Conservation (phyloP, 2,113 vertebrate genomes). For the Diadophis punctatus region DNA sequence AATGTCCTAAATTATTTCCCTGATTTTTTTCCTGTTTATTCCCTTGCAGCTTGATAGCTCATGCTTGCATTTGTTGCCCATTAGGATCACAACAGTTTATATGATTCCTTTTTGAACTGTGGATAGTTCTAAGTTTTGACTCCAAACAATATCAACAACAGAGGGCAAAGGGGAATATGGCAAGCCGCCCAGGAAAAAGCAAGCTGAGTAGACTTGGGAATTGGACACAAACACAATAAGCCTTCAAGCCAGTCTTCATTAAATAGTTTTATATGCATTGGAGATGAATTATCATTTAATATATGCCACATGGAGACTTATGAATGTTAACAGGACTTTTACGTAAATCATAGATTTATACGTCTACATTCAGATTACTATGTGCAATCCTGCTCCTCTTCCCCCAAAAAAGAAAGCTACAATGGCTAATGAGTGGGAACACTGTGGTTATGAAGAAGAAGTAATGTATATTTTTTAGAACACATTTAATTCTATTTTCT, state of each 20-base stretch:
- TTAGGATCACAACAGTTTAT: conserved; percentile 54
- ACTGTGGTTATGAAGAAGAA: not conserved
- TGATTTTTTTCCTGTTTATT: conserved; percentile 56
- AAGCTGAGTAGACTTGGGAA: conserved; percentile 31
- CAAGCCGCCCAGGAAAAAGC: conserved; percentile 57
- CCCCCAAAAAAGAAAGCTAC: not conserved
- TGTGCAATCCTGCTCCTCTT: not conserved
- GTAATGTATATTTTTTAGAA: not conserved
- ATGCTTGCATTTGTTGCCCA: conserved; percentile 55
- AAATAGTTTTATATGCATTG: conserved; percentile 52
- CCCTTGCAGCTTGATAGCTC: conserved; percentile 50
- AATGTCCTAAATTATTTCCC: conserved; percentile 63
- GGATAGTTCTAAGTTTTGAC: conserved; percentile 60
- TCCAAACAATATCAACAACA: conserved; percentile 58
- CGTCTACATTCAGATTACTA: not conserved
- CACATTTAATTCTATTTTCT: not conserved
- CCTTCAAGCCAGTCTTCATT: conserved; percentile 57
- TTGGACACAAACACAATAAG: conserved; percentile 55
- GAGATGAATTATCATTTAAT: conserved; percentile 49
- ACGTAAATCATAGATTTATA: conserved; percentile 18
- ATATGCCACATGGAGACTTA: conserved; percentile 29
- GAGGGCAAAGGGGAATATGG: conserved; percentile 50
- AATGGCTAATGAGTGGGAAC: not conserved
- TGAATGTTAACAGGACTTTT: conserved; percentile 48
- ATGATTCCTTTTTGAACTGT: conserved; percentile 55